A percentile compares a stretch with the other conserved stretches of the same genome.
These are phyloP conservation scores for Tenodera sinensis DNA, from an alignment of 2,888 invertebrate genomes.

Conservation along the genomic window DNA sequence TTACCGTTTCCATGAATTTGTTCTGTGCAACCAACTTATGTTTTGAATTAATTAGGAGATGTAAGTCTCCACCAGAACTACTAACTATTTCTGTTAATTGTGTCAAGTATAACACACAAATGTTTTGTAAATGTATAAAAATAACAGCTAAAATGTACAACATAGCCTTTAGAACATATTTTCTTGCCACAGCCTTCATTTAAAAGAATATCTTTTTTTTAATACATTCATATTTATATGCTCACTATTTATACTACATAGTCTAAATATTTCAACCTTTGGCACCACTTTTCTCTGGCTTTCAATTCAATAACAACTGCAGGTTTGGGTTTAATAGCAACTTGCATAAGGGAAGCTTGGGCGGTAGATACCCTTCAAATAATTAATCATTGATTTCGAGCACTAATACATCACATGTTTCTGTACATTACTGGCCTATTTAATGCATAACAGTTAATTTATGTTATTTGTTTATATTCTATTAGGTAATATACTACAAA, in stretches of 20 bases:
- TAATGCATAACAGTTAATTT: background rate
- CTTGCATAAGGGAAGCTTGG: background rate
- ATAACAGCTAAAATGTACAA: too few species aligned
- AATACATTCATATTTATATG: background rate
- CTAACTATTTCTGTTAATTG: too few species aligned
- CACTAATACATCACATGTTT: background rate
- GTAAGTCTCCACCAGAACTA: too few species aligned
- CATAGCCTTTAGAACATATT: background rate
- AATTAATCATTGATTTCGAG: background rate
- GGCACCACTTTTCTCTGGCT: background rate
- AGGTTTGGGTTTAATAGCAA: background rate
- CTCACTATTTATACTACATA: background rate
- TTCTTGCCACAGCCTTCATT: background rate
- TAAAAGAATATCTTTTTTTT: background rate
- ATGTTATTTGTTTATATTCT: background rate
- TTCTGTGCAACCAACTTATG: too few species aligned
- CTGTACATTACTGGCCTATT: background rate
- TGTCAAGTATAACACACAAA: too few species aligned
- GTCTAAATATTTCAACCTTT: background rate
- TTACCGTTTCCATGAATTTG: too few species aligned
- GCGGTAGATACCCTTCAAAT: background rate
- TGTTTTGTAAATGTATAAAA: too few species aligned
- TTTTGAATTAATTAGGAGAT: too few species aligned
- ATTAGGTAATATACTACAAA: background rate
- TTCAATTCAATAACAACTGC: background rate